Base-by-base conservation (phyloP, 2,797 vertebrate genomes). In the Alfaro cultratus region DNA sequence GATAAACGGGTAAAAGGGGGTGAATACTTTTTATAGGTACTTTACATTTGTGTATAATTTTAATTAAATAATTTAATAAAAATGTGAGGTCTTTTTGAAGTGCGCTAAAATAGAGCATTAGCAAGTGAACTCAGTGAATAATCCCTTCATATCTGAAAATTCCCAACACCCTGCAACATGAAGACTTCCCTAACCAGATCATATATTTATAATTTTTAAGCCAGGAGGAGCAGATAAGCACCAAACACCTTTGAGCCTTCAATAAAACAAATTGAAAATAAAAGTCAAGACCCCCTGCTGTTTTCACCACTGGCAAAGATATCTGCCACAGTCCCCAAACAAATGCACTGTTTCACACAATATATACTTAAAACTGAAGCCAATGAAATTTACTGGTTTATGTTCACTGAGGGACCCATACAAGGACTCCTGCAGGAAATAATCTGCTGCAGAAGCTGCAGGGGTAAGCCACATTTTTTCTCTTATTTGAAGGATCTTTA, bases 291-390 rank as follows among this genome's bases (percentile, higher is more conserved):
- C 57, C 31, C 15, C 60, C 26, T 1, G 16, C 31, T 67, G 34
- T 39, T 67, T 67, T 36, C 34, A 39, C 34, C 64, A 26, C 64
- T 68, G 18, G 64, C 36, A 68, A 39, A 39, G 9, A 41, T 23
- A 11, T 68, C 64, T 41, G 18, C 64, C 36, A 39, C 64, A 11
- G 64, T 39, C 31, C 60, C 60, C 31, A 68, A 41, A 26, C 34
- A 39, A 39, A 23, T 41, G 10, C 18, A 41, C 15, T 41, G 34
- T 68, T 68, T 41, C 64, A 68, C 5, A 3, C 9, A 68, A 23
- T 68, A 41, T 23, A 41, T 68, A 68, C 36, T 39, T 68, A 68
- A 39, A 68, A 68, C 21, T 68, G 64, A 39, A 68, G 21, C 64
- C 36, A 41, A 41, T 68, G 18, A 68, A 68, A 68, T 68, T 21